A percentile compares a stretch with the other conserved stretches of the same genome.
Evolutionary conservation across 2,797 vertebrate genomes (phyloP).

Genomic region (Selene dorsalis): DNA sequence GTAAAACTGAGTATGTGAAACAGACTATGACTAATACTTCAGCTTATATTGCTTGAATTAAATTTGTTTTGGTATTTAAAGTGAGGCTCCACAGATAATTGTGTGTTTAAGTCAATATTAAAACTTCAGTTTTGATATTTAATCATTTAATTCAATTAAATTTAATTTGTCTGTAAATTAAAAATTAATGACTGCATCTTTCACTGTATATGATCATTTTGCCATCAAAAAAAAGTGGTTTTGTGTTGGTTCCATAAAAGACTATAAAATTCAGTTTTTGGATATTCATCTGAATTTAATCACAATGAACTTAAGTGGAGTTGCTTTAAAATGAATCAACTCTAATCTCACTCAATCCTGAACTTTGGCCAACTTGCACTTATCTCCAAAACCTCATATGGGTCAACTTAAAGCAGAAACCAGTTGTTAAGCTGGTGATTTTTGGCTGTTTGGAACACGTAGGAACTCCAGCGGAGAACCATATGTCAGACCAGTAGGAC

Average conservation of each 20-base stretch:
- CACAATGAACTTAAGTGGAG: neutral
- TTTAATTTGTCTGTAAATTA: constrained; percentile 5
- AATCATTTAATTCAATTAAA: neutral
- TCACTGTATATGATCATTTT: neutral
- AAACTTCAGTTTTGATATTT: neutral
- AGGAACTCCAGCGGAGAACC: constrained; percentile 48
- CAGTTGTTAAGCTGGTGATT: constrained; percentile 16
- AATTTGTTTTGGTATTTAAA: constrained; percentile 5
- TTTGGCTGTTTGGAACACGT: constrained; percentile 19
- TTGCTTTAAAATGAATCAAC: constrained; percentile 4
- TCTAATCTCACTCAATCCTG: constrained; percentile 1
- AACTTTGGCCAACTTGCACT: neutral
- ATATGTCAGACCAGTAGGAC: constrained; percentile 62
- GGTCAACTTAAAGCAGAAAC: constrained; percentile 28
- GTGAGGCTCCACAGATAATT: neutral
- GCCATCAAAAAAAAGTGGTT: neutral
- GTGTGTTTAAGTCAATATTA: neutral
- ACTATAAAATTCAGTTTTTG: neutral
- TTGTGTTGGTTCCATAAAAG: neutral
- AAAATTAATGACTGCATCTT: neutral
- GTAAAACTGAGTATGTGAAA: constrained; percentile 1
- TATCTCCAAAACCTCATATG: neutral
- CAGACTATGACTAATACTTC: constrained; percentile 1
- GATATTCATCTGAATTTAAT: neutral
- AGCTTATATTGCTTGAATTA: neutral